Conservation (phyloP, 2,113 vertebrate species). For the Holacanthus passer region DNA sequence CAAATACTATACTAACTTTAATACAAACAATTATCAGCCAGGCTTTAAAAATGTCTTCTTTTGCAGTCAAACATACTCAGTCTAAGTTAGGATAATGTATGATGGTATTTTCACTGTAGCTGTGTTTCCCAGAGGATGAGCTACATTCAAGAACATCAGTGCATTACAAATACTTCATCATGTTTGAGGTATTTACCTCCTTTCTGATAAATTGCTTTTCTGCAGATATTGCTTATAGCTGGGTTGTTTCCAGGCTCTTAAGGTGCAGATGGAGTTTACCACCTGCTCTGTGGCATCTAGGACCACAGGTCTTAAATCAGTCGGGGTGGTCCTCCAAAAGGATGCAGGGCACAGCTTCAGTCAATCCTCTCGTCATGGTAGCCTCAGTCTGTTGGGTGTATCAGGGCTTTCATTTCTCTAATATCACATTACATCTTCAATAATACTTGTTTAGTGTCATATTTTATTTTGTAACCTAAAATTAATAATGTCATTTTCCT, state of each 20-base stretch:
- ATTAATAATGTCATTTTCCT: neutral
- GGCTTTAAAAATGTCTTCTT: neutral
- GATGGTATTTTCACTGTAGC: neutral
- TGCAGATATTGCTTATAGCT: neutral
- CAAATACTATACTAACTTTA: neutral
- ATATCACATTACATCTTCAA: neutral
- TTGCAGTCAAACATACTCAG: neutral
- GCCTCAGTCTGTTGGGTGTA: neutral
- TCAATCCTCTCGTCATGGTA: neutral
- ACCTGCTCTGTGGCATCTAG: constrained; percentile 22
- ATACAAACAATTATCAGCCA: neutral
- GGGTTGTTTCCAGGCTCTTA: constrained; percentile 1
- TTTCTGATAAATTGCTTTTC: constrained; percentile 1
- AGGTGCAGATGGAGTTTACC: constrained; percentile 29
- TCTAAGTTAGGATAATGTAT: neutral
- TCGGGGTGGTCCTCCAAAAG: neutral
- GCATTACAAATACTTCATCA: constrained; percentile 4
- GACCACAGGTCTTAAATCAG: constrained; percentile 17
- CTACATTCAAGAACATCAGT: neutral
- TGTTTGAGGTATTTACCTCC: constrained; percentile 11
- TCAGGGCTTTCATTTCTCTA: neutral
- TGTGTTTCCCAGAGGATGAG: neutral
- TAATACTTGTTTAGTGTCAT: neutral
- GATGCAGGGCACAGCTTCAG: neutral
- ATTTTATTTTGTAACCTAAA: neutral